Conservation (phyloP, 2,113 vertebrate species). For the Falco punctatus region DNA sequence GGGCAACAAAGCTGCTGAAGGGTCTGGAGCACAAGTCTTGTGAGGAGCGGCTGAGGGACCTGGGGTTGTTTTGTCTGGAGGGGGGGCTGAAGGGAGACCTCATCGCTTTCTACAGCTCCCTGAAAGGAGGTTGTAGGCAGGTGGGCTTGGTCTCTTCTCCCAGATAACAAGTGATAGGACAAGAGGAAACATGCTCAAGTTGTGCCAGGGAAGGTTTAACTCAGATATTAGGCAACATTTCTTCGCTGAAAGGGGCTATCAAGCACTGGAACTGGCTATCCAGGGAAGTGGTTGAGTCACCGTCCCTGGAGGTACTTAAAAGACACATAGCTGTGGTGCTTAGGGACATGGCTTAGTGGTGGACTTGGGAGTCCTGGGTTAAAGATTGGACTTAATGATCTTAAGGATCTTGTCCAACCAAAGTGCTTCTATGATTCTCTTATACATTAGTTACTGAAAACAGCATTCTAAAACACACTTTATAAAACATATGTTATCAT, state of each 20-base stretch:
- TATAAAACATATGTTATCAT: not conserved
- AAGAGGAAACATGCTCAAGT: not conserved
- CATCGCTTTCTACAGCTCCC: fast-evolving
- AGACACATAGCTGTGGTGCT: fast-evolving
- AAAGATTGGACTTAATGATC: fast-evolving
- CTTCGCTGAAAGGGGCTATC: fast-evolving
- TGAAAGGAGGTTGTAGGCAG: fast-evolving
- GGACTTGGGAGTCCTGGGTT: not conserved
- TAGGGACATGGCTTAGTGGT: not conserved
- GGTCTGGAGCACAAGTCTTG: not conserved
- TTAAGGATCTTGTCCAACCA: not conserved
- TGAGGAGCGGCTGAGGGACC: not conserved
- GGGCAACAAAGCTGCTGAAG: not conserved
- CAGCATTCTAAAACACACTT: not conserved
- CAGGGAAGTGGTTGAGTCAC: not conserved
- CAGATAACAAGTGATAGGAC: not conserved
- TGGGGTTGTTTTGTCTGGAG: fast-evolving
- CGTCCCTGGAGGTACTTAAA: not conserved
- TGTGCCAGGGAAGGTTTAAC: not conserved
- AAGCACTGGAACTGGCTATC: not conserved
- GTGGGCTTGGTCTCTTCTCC: not conserved
- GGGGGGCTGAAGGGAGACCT: not conserved
- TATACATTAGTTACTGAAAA: conserved; percentile 21
- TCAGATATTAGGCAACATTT: not conserved
- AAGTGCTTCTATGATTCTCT: not conserved